These are phyloP conservation scores for Callimorpha dominula DNA, from an alignment of 2,888 invertebrate species.

Conservation along the genomic window DNA sequence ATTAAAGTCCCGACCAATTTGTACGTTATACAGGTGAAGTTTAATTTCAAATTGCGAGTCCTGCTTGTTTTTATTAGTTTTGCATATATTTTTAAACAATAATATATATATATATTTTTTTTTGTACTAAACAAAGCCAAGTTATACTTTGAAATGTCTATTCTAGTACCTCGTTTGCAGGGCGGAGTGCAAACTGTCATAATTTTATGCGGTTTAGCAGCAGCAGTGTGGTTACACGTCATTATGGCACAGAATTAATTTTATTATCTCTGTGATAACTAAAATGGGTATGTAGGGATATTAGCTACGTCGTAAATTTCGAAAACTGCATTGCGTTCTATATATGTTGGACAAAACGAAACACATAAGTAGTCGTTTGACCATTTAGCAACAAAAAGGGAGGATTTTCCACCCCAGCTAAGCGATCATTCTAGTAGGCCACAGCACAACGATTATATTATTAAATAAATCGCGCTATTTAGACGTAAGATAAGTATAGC, in stretches of 20 bases:
- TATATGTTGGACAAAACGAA: background rate
- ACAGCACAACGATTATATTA: no score
- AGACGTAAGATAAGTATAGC: no score
- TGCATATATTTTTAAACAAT: no score
- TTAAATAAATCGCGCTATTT: no score
- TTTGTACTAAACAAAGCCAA: no score
- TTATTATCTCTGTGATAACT: constrained; percentile 42
- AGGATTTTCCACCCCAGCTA: no score
- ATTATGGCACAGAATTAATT: constrained; percentile 46
- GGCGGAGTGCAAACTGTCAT: constrained; percentile 49
- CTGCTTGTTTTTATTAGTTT: no score
- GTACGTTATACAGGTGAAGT: no score
- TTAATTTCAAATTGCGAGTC: no score
- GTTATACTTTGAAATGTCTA: background rate
- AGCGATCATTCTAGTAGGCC: no score
- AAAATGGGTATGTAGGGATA: background rate
- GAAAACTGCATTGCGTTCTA: background rate
- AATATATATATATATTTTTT: no score
- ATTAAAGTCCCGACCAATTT: no score
- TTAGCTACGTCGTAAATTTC: constrained; percentile 24
- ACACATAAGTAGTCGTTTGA: background rate
- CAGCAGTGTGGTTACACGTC: constrained; percentile 36
- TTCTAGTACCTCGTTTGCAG: constrained; percentile 28
- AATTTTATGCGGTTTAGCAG: constrained; percentile 47
- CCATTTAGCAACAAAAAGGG: background rate